Percentiles rank a stretch among this genome's conserved stretches.
phyloP scores from a whole-genome alignment of 30 jellyfish, hydroid and myxozoan species.

The Rhopilema esculentum region DNA sequence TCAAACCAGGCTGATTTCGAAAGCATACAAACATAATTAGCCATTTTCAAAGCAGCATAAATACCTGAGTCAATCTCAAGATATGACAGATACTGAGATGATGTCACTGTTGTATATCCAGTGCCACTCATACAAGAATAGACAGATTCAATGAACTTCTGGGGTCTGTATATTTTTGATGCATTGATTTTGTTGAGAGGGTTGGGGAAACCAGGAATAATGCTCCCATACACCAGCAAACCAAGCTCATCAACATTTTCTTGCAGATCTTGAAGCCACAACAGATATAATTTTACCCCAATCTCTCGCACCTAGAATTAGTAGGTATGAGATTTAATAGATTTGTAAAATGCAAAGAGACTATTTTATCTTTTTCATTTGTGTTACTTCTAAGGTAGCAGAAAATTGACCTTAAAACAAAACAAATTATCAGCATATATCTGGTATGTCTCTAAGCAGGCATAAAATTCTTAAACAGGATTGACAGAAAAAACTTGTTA shows the following conservation, averaged over 20 bases:
- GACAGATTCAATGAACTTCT: conserved; percentile 59
- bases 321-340: background rate
- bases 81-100: conserved; percentile 55
- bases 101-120: conserved; percentile 38
- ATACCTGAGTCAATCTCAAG: conserved; percentile 89
- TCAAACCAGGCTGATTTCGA: too few relatives aligned
- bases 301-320: conserved; percentile 82
- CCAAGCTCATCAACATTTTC: conserved; percentile 87
- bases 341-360: background rate
- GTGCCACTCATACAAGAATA: conserved; percentile 79
- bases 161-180: conserved; percentile 59
- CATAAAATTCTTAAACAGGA: too few relatives aligned
- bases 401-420: too few relatives aligned
- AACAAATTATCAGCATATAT: too few relatives aligned
- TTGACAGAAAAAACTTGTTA: too few relatives aligned
- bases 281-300: conserved; percentile 78
- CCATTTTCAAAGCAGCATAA: too few relatives aligned
- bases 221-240: conserved; percentile 86
- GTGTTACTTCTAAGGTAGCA: background rate
- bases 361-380: too few relatives aligned
- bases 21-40: too few relatives aligned
- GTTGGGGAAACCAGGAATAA: conserved; percentile 90
- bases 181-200: conserved; percentile 58
- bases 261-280: conserved; percentile 94
- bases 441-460: too few relatives aligned